Percentiles rank a stretch among this genome's conserved stretches.
Evolutionary conservation across 2,797 vertebrate species (phyloP).

Genomic region (Tachyglossus aculeatus): DNA sequence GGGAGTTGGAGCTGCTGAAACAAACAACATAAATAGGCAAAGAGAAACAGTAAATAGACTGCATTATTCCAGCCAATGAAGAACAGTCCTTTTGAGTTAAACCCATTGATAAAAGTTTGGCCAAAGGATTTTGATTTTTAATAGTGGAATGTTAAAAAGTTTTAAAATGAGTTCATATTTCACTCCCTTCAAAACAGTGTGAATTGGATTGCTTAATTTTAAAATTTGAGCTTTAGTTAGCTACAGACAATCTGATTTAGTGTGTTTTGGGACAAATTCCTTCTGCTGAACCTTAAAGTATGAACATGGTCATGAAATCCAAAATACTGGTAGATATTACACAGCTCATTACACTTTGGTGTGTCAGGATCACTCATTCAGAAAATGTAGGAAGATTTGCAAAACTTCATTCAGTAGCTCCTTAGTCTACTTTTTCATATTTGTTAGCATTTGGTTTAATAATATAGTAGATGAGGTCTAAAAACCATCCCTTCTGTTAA

Average conservation of each 20-base stretch:
- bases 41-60: not conserved
- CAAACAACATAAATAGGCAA: conserved; percentile 16
- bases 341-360: not conserved
- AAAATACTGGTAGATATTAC: not conserved
- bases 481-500: conserved; percentile 50
- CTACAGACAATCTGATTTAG: not conserved
- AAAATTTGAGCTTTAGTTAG: not conserved
- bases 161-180: not conserved
- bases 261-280: not conserved
- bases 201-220: not conserved
- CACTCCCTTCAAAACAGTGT: not conserved
- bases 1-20: conserved; percentile 22
- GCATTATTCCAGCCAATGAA: no score
- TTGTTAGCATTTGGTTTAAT: conserved; percentile 59
- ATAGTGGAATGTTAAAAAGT: conserved; percentile 8
- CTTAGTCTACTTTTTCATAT: conserved; percentile 9
- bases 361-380: not conserved
- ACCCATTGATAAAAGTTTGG: not conserved
- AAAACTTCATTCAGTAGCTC: conserved; percentile 41
- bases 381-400: conserved; percentile 11
- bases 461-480: conserved; percentile 18
- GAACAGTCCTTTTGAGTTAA: conserved; percentile 7
- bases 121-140: not conserved
- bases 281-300: conserved; percentile 8
- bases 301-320: not conserved